Conservation (phyloP, 2,113 vertebrate species). For the Datnioides undecimradiatus region DNA sequence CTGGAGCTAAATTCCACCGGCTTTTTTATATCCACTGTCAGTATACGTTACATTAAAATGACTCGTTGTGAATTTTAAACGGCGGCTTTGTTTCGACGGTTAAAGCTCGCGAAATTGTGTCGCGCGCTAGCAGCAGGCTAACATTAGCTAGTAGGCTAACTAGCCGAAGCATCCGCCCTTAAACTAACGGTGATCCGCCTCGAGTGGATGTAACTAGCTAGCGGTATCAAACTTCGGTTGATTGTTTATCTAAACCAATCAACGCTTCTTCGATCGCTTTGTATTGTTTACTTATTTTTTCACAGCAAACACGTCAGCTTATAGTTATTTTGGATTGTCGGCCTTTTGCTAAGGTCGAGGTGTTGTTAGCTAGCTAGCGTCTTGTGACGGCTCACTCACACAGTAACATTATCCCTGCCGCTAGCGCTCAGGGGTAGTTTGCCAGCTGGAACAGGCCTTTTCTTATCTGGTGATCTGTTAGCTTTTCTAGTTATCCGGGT, state of each 20-base stretch:
- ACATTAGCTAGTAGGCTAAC: slow-evolving; percentile 18
- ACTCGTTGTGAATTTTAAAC: not conserved
- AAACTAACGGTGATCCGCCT: not conserved
- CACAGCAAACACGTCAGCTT: too few relatives aligned
- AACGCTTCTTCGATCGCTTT: rapidly evolving
- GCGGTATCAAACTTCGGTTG: not conserved
- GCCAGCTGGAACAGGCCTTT: slow-evolving; percentile 61
- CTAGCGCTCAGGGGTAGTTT: not conserved
- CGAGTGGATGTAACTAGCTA: not conserved
- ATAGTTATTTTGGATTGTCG: not conserved
- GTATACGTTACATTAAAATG: rapidly evolving
- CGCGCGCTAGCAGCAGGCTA: slow-evolving; percentile 11
- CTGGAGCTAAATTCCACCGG: not conserved
- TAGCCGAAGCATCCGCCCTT: slow-evolving; percentile 77
- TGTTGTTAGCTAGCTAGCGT: slow-evolving; percentile 43
- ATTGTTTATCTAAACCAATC: not conserved
- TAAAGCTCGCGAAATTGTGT: not conserved
- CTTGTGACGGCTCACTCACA: slow-evolving; percentile 35
- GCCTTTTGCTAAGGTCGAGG: slow-evolving; percentile 35
- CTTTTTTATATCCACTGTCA: rapidly evolving
- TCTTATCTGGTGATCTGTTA: slow-evolving; percentile 48
- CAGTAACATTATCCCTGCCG: slow-evolving; percentile 20
- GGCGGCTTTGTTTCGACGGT: not conserved
- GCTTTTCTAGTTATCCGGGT: slow-evolving; percentile 25
- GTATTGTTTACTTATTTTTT: too few relatives aligned